These are phyloP conservation scores for Rhinoraja longicauda DNA, from an alignment of 2,797 vertebrate genomes.

Conservation along the genomic window DNA sequence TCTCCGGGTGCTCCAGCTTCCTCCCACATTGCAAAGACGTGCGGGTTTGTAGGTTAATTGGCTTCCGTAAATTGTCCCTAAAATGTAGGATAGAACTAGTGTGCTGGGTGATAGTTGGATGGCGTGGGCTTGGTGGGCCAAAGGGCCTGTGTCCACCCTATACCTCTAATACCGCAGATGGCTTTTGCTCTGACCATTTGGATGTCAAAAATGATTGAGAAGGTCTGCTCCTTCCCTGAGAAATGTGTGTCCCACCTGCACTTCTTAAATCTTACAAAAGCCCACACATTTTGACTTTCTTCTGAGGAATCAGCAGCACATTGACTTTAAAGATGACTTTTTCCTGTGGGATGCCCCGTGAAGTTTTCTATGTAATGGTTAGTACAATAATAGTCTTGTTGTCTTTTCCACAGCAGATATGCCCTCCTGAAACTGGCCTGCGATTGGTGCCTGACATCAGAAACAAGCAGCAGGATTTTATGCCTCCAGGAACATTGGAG, in stretches of 20 bases:
- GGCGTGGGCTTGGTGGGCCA: too few species aligned
- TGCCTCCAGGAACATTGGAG: conserved; percentile 17
- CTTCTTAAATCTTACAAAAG: not conserved
- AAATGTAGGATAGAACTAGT: too few species aligned
- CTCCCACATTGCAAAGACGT: too few species aligned
- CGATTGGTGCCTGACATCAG: conserved; percentile 27
- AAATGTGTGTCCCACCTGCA: not conserved
- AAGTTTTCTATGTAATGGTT: not conserved
- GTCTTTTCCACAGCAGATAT: conserved; percentile 8
- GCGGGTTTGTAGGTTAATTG: too few species aligned
- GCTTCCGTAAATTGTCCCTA: too few species aligned
- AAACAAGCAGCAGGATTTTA: not conserved
- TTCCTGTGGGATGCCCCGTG: too few species aligned
- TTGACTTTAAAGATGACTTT: not conserved
- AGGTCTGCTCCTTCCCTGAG: not conserved
- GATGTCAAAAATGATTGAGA: not conserved
- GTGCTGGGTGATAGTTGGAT: too few species aligned
- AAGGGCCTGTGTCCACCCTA: too few species aligned
- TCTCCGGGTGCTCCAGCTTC: too few species aligned
- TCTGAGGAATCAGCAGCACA: not conserved
- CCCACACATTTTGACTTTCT: not conserved
- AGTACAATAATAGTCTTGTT: not conserved
- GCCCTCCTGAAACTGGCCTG: not conserved
- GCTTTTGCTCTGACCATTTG: not conserved
- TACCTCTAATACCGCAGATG: too few species aligned